phyloP scores from a whole-genome alignment of 2,888 invertebrate genomes.

The Coelopa pilipes region DNA sequence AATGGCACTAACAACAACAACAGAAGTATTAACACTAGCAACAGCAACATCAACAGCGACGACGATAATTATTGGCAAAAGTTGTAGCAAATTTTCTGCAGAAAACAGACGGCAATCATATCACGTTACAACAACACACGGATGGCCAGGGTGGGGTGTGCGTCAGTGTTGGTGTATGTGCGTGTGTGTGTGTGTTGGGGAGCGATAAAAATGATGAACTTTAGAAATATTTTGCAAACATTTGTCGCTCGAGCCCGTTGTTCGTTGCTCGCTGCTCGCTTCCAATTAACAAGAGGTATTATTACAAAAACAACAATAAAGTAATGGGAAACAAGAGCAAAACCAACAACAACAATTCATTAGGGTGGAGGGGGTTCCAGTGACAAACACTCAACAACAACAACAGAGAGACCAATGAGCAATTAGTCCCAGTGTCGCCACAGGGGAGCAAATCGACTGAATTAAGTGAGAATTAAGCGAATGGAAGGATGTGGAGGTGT shows the following conservation, averaged over 20 bases:
- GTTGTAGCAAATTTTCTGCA: slow-evolving; percentile 27
- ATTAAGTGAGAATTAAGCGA: too few relatives aligned
- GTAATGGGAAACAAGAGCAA: not conserved
- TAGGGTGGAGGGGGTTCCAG: too few relatives aligned
- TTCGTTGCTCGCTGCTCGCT: not conserved
- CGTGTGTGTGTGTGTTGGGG: slow-evolving; percentile 9
- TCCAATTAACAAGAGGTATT: slow-evolving; percentile 11
- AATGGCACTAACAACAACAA: too few relatives aligned
- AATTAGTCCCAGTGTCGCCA: too few relatives aligned
- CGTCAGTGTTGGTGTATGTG: not conserved
- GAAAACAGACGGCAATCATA: slow-evolving; percentile 41
- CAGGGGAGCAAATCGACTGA: too few relatives aligned
- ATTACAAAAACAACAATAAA: not conserved
- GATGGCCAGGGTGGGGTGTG: not conserved
- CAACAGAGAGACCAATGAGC: too few relatives aligned
- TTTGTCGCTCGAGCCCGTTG: slow-evolving; percentile 30
- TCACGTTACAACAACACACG: slow-evolving; percentile 35
- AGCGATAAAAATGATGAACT: slow-evolving; percentile 28
- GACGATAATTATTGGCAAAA: too few relatives aligned
- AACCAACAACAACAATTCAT: not conserved
- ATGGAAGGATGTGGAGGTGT: too few relatives aligned
- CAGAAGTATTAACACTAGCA: too few relatives aligned
- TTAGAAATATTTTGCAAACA: slow-evolving; percentile 38
- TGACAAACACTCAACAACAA: too few relatives aligned
- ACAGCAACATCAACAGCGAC: too few relatives aligned